These are phyloP conservation scores for Mus minutoides DNA, from an alignment of 2,797 vertebrate genomes.

Conservation along the genomic window DNA sequence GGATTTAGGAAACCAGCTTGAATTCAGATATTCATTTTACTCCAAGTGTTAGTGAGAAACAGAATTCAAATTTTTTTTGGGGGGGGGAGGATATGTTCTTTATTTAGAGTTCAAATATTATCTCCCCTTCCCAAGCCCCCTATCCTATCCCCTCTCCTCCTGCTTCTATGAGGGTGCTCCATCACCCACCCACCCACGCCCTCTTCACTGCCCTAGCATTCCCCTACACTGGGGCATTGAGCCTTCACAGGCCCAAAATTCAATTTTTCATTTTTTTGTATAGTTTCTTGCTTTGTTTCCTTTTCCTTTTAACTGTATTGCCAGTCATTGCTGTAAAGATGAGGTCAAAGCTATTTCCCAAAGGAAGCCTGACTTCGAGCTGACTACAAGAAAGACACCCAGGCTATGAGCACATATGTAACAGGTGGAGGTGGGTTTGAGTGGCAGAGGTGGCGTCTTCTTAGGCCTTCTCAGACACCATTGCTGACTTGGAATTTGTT, in stretches of 20 bases:
- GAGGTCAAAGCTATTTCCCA: background rate
- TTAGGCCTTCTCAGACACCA: background rate
- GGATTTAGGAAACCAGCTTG: background rate
- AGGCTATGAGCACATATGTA: background rate
- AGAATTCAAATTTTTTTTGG: too few species aligned
- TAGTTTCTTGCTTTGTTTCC: background rate
- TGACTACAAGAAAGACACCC: background rate
- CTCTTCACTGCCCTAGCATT: too few species aligned
- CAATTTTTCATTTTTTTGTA: background rate
- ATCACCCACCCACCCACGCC: too few species aligned
- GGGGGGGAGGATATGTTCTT: too few species aligned
- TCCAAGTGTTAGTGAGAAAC: background rate
- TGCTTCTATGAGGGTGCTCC: too few species aligned
- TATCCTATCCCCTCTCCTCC: too few species aligned
- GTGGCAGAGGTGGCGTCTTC: background rate
- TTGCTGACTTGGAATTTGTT: background rate
- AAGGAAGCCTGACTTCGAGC: background rate
- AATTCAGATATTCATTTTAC: background rate
- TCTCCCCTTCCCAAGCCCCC: too few species aligned
- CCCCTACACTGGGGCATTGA: too few species aligned
- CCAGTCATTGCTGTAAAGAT: background rate
- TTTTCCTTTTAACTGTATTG: background rate
- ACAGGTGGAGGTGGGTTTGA: background rate
- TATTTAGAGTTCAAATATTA: too few species aligned
- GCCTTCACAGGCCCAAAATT: background rate